Evolutionary conservation across 2,797 vertebrate species (phyloP).

Genomic region (Gouania willdenowi): DNA sequence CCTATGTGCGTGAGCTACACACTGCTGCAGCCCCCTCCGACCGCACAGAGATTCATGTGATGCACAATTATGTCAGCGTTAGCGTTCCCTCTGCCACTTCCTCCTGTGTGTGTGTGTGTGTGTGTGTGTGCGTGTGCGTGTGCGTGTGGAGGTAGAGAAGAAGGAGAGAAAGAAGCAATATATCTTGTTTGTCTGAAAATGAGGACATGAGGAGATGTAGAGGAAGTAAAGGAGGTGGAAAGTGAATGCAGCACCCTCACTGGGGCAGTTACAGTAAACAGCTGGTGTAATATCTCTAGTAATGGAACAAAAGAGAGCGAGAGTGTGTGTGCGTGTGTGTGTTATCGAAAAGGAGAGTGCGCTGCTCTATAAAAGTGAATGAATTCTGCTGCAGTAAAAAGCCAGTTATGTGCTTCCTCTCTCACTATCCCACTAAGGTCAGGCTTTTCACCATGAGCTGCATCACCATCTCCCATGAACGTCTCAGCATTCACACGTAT

Average conservation of each 20-base stretch:
- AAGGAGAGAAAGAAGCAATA: background rate
- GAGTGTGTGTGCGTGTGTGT: constrained; percentile 12
- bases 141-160: constrained; percentile 7
- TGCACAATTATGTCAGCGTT: constrained; percentile 55
- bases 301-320: constrained; percentile 36
- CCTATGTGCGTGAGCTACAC: constrained; percentile 46
- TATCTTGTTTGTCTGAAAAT: too few relatives aligned
- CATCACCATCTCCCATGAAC: constrained; percentile 1
- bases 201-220: background rate
- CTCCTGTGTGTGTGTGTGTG: constrained; percentile 9
- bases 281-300: constrained; percentile 23
- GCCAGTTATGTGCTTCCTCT: constrained; percentile 38
- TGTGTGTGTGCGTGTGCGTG: constrained; percentile 24
- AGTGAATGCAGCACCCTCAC: constrained; percentile 35
- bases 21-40: constrained; percentile 56
- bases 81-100: constrained; percentile 34
- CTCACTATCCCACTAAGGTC: constrained; percentile 19
- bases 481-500: constrained; percentile 15
- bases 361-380: constrained; percentile 66
- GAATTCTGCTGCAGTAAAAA: constrained; percentile 77
- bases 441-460: constrained; percentile 22
- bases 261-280: constrained; percentile 19
- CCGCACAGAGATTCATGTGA: constrained; percentile 48
- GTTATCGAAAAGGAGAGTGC: constrained; percentile 49
- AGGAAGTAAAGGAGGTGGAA: background rate